Percentiles rank a stretch among this genome's conserved stretches.
These are phyloP conservation scores for Drosophila kurseongensis DNA, from an alignment of 1,140 invertebrate species.

Conservation along the genomic window DNA sequence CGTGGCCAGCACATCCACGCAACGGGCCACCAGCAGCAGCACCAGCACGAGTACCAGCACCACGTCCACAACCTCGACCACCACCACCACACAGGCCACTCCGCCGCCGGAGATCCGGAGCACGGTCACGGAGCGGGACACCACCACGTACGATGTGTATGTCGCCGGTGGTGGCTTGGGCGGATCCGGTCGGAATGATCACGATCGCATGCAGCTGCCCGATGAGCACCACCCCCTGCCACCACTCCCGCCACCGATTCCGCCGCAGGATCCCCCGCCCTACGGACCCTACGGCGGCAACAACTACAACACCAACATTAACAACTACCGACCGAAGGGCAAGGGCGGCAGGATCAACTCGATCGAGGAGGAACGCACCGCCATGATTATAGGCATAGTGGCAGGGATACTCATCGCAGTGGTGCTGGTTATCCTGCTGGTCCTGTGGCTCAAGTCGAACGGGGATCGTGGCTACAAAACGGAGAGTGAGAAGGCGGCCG, in stretches of 20 bases:
- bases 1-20: conserved; percentile 49
- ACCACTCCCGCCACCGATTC: conserved; percentile 68
- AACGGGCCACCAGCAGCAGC: conserved; percentile 55
- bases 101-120: conserved; percentile 64
- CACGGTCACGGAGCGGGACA: conserved; percentile 71
- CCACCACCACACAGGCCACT: conserved; percentile 68
- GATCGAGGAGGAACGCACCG: conserved; percentile 90
- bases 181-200: conserved; percentile 39
- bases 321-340: conserved; percentile 81
- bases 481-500: conserved; percentile 92
- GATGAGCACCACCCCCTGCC: conserved; percentile 80
- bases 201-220: conserved; percentile 66
- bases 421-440: conserved; percentile 94
- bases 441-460: conserved; percentile 93
- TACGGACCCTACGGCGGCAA: conserved; percentile 79
- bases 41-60: conserved; percentile 48
- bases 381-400: conserved; percentile 94
- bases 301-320: conserved; percentile 68
- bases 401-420: conserved; percentile 96
- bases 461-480: conserved; percentile 95
- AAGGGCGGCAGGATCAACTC: conserved; percentile 88
- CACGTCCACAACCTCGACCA: conserved; percentile 59
- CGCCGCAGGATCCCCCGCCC: conserved; percentile 67
- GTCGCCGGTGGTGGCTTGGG: conserved; percentile 43
- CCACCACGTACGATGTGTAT: conserved; percentile 71